These are phyloP conservation scores for Illadopsis cleaveri DNA, from an alignment of 2,113 vertebrate genomes.

Conservation along the genomic window DNA sequence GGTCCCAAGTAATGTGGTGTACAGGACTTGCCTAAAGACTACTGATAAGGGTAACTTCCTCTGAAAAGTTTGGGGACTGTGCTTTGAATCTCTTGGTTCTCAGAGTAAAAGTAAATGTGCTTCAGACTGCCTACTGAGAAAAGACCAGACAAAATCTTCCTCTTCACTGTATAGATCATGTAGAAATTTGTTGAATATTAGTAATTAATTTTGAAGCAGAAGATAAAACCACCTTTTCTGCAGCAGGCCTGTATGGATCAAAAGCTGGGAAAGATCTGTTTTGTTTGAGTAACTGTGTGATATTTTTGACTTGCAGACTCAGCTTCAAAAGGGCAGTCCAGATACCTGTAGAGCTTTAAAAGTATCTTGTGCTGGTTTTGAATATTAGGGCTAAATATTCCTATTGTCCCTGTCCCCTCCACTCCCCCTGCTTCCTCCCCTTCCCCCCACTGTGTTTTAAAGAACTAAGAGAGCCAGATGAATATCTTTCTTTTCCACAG, in stretches of 20 bases:
- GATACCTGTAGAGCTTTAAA: neutral
- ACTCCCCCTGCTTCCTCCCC: neutral
- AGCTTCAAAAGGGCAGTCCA: neutral
- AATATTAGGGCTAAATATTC: neutral
- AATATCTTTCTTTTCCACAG: neutral
- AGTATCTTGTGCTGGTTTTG: neutral
- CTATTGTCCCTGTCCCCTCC: neutral
- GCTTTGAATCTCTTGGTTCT: neutral
- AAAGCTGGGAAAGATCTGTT: neutral
- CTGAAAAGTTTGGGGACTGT: neutral
- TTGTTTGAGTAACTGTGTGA: neutral
- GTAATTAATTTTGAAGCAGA: neutral
- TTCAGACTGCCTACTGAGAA: neutral
- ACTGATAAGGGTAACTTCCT: neutral
- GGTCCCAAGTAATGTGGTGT: neutral
- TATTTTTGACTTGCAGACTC: neutral
- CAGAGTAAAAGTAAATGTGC: neutral
- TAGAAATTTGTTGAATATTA: neutral
- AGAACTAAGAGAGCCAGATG: neutral
- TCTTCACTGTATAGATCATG: neutral
- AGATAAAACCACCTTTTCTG: neutral
- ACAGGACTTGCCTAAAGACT: neutral
- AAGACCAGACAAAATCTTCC: neutral
- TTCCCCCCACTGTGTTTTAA: accelerated
- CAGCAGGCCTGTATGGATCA: neutral